These are phyloP conservation scores for Chelidonichthys spinosus DNA, from an alignment of 2,797 vertebrate species.

Conservation along the genomic window DNA sequence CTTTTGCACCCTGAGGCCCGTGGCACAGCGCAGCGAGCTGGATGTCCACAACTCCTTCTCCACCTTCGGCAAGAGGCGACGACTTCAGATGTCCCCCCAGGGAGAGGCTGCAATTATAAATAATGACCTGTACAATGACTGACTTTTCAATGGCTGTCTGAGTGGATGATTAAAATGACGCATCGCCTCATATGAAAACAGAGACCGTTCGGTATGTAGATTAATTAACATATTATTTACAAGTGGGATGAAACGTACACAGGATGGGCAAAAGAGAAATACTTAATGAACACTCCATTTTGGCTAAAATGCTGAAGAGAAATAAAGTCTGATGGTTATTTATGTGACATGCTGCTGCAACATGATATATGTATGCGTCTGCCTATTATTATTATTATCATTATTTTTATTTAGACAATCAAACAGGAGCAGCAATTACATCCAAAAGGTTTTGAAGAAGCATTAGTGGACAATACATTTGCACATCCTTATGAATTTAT, in stretches of 20 bases:
- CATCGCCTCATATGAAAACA: conserved; percentile 34
- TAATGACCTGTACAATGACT: conserved; percentile 89
- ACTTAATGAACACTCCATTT: conserved; percentile 34
- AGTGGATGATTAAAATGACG: conserved; percentile 40
- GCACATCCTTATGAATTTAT: conserved; percentile 76
- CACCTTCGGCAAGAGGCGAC: conserved; percentile 93
- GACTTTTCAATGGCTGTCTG: conserved; percentile 42
- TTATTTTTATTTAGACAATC: conserved; percentile 85
- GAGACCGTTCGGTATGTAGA: conserved; percentile 33
- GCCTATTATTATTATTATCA: conserved; percentile 59
- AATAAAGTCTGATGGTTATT: conserved; percentile 45
- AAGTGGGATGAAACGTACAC: conserved; percentile 33
- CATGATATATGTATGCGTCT: conserved; percentile 54
- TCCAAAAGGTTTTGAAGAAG: conserved; percentile 62
- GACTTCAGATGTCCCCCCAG: conserved; percentile 87
- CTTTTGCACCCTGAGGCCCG: conserved; percentile 86
- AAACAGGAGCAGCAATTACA: conserved; percentile 69
- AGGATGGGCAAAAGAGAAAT: conserved; percentile 8
- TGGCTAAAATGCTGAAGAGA: conserved; percentile 24
- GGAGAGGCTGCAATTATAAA: conserved; percentile 90
- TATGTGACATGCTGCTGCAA: conserved; percentile 58
- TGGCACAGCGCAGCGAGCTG: conserved; percentile 81
- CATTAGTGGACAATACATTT: conserved; percentile 67
- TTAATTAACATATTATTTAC: conserved; percentile 29
- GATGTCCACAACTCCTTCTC: conserved; percentile 93